Evolutionary conservation across 2,113 vertebrate species (phyloP), one percentile per base, ranked within the genome.

Genomic region (Platysternon megacephalum): DNA sequence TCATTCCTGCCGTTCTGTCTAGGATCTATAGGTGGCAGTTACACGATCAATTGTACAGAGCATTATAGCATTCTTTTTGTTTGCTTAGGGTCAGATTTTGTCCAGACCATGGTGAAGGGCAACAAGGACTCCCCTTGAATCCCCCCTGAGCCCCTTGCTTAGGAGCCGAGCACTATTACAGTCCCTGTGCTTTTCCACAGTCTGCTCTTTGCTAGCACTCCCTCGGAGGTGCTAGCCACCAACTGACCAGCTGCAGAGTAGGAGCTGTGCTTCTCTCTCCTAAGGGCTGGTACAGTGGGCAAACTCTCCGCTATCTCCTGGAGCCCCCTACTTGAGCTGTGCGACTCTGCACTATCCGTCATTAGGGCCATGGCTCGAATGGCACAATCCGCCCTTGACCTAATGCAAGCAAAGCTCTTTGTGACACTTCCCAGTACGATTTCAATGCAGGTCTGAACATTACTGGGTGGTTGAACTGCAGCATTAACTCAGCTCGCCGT

Each of bases 11-110:
- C 26, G 1, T 2, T 28, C 61, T 90, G 55, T 79, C 48, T 35
- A 8, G 79, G 61, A 22, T 39, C 19, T 72, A 35, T 19, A 39
- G 65, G n/a, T 21, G 65, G 35, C 0, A 0, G 1, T 4, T 1
- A 6, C 22, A 12, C 1, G 26, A 46, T 78, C 42, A 7, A 29
- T 29, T 44, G 61, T 2, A 68, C 32, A 72, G 65, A 39, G 5
- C 42, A 14, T 46, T 46, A 46, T 4, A 44, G 22, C 72, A 28
- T 28, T 44, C 26, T 78, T 44, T 29, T 13, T 13, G 42, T 13
- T 0, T 12, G 49, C 3, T 42, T 42, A 26, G 56, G 39, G 13
- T 72, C 42, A 87, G 29, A 8, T 61, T 61, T 53, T 72, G 52
- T 6, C 42, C 26, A 2, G 2, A 6, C 4, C 26, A 1, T 28